Percentiles rank a stretch among this genome's conserved stretches.
These are phyloP conservation scores for Ferrisia virgata DNA, from an alignment of 2,888 invertebrate species.

Conservation along the genomic window DNA sequence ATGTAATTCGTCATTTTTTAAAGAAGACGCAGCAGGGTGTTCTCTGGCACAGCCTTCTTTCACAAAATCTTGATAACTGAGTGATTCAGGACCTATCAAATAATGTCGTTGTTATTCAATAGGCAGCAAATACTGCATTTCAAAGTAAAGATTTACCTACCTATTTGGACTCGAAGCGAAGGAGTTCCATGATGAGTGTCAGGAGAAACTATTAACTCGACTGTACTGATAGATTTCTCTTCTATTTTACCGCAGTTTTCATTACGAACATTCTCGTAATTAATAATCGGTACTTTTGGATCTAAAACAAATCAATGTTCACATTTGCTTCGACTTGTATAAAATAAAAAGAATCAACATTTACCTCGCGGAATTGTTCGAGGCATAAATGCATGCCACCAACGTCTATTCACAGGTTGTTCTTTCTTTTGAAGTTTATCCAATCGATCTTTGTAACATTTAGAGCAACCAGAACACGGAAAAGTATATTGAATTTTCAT, in stretches of 20 bases:
- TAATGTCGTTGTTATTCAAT: background rate
- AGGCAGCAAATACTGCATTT: background rate
- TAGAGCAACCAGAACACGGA: constrained; percentile 78
- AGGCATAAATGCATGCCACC: constrained; percentile 58
- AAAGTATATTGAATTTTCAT: constrained; percentile 71
- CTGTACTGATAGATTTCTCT: constrained; percentile 62
- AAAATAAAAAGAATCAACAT: constrained; percentile 24
- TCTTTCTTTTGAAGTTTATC: constrained; percentile 47
- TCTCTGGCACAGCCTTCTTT: constrained; percentile 65
- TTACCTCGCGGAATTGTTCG: background rate
- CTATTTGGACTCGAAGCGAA: constrained; percentile 37
- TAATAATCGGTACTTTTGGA: constrained; percentile 50
- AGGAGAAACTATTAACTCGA: constrained; percentile 60
- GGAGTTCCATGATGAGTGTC: constrained; percentile 54
- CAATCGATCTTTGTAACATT: constrained; percentile 60
- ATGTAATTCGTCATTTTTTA: constrained; percentile 57
- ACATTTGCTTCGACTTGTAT: background rate
- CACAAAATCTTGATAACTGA: constrained; percentile 64
- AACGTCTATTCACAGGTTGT: constrained; percentile 51
- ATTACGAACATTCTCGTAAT: constrained; percentile 59
- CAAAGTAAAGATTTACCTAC: background rate
- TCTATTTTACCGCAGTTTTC: constrained; percentile 59
- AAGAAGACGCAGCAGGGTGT: constrained; percentile 54
- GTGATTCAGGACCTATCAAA: constrained; percentile 56
- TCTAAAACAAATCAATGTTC: constrained; percentile 34